Evolutionary conservation across 2,888 invertebrate species (phyloP), one percentile per base, ranked within the genome.

Genomic region (Drosophila helvetica): DNA sequence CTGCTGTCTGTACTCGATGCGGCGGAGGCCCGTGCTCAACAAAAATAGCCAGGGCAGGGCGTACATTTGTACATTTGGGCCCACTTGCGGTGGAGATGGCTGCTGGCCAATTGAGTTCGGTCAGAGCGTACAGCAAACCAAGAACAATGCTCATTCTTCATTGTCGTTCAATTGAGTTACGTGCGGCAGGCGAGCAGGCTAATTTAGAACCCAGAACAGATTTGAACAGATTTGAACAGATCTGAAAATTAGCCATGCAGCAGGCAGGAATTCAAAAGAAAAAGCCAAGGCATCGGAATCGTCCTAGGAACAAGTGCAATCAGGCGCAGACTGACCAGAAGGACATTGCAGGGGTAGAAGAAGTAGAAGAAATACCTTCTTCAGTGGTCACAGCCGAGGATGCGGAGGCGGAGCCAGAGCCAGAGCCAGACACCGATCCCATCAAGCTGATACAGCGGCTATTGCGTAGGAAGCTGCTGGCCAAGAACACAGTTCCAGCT

Each of bases 301-400:
- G 90, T 17, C 79, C 90, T 10, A 84, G 72, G 75, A 90, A 90
- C 68, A 91, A 90, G 66, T 84, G 86, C 17, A 90, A 90, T 66
- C 86, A 45, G 33, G 18, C 77, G 1, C 33, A 45, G 12, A 60
- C 48, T 5, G 65, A 57, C 1, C 33, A 27, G 1, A 25, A 15
- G 17, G 50, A 17, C 4, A 46, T 17, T 19, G 27, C 38, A 33
- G 8, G 6, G 30, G 27, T 8, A 8, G 27, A 27, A 8, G 9
- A 19, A 48, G 27, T 8, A 8, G 27, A 27, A 27, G 9, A 19
- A 48, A 1, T 2, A 7, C n/a, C 38, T 7, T 2, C 38, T 6
- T 15, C 2, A 48, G 12, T 48, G 61, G 3, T 27, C 15, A 3
- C 18, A 33, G 2, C 10, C 8, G 19, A 17, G 1, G 17, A 51